Conservation (phyloP, 2,113 vertebrate genomes). For the Hemiscyllium ocellatum region DNA sequence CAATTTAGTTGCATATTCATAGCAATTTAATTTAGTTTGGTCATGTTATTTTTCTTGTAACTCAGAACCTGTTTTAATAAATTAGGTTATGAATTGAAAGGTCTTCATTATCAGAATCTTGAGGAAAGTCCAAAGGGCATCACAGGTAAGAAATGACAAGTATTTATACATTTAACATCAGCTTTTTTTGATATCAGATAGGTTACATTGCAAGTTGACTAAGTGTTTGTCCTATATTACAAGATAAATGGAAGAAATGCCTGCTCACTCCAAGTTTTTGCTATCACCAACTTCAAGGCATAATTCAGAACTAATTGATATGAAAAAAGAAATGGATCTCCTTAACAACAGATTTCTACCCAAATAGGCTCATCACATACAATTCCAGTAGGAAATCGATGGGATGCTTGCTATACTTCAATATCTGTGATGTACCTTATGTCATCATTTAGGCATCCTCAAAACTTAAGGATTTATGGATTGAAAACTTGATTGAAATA, state of each 20-base stretch:
- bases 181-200: not conserved
- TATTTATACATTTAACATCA: not conserved
- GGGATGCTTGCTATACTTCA: not conserved
- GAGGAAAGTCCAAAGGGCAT: not conserved
- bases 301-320: not conserved
- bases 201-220: not conserved
- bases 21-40: not conserved
- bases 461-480: not conserved
- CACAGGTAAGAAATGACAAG: not conserved
- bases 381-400: not conserved
- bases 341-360: not conserved
- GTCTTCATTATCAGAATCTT: not conserved
- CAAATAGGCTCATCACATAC: not conserved
- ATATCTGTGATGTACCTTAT: not conserved
- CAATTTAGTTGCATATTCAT: no score
- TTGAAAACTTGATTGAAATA: not conserved
- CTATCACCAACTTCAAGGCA: not conserved
- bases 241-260: not conserved
- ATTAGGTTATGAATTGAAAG: conserved; percentile 34
- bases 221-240: not conserved
- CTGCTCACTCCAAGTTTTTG: not conserved
- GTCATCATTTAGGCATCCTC: not conserved
- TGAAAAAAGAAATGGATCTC: not conserved
- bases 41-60: not conserved
- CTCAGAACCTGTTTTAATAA: conserved; percentile 3